Conservation (phyloP, 2,888 invertebrate species). For the Galerucella nymphaeae region DNA sequence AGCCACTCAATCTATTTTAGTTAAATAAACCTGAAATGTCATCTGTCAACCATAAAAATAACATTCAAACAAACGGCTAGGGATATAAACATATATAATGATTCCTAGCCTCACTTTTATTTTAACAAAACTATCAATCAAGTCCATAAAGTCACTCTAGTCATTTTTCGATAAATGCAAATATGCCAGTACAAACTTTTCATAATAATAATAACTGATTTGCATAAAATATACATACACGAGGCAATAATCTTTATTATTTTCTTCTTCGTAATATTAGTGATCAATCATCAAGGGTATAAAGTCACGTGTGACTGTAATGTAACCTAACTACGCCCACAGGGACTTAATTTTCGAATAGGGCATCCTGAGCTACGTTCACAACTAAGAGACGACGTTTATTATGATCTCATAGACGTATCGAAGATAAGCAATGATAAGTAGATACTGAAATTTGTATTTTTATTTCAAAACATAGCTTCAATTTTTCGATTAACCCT, state of each 20-base stretch:
- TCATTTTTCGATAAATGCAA: slow-evolving; percentile 52
- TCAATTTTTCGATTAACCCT: too few relatives aligned
- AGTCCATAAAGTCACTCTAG: slow-evolving; percentile 6
- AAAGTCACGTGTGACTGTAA: slow-evolving; percentile 58
- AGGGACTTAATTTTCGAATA: slow-evolving; percentile 53
- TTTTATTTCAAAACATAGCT: too few relatives aligned
- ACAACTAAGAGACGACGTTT: neutral
- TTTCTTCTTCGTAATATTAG: slow-evolving; percentile 54
- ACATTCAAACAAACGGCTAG: neutral
- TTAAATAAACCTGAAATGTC: too few relatives aligned
- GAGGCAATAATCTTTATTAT: slow-evolving; percentile 58
- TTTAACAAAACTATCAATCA: slow-evolving; percentile 12
- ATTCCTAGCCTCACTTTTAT: neutral
- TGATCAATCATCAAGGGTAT: slow-evolving; percentile 59
- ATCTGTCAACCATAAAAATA: too few relatives aligned
- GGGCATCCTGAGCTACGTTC: slow-evolving; percentile 46
- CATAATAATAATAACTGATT: slow-evolving; percentile 42
- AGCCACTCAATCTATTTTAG: too few relatives aligned
- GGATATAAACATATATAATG: neutral
- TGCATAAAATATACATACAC: slow-evolving; percentile 51
- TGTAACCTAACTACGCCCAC: slow-evolving; percentile 56
- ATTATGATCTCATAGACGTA: slow-evolving; percentile 7
- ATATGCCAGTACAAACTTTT: slow-evolving; percentile 49
- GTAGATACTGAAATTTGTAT: neutral
- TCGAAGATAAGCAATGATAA: neutral